These are phyloP conservation scores for Brachystomella parvula DNA, from an alignment of 1,140 invertebrate genomes.

Conservation along the genomic window DNA sequence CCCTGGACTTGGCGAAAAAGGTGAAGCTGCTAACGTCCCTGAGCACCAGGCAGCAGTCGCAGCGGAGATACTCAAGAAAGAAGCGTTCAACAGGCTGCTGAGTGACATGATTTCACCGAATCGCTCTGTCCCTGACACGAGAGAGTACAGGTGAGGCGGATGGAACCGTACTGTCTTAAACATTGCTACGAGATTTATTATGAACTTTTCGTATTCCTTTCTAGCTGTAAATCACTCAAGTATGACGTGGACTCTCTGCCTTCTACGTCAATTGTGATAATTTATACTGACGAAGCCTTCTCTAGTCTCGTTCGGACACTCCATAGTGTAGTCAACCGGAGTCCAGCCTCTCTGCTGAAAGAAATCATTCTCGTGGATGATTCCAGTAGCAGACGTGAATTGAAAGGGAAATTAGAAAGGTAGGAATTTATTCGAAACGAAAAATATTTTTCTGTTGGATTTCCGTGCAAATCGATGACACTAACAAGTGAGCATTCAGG, in stretches of 20 bases:
- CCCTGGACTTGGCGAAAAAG: constrained; percentile 62
- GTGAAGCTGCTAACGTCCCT: constrained; percentile 43
- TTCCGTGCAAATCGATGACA: no score
- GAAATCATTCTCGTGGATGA: constrained; percentile 87
- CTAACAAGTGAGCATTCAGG: no score
- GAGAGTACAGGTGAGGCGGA: constrained; percentile 59
- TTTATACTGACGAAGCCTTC: constrained; percentile 84
- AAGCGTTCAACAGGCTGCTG: constrained; percentile 81
- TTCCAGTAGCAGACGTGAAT: constrained; percentile 68
- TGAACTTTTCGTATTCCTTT: not conserved
- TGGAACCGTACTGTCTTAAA: not conserved
- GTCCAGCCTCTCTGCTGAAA: constrained; percentile 56
- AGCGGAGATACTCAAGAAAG: constrained; percentile 62
- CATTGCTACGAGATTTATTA: not conserved
- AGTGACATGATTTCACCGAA: constrained; percentile 82
- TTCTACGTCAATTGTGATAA: constrained; percentile 62
- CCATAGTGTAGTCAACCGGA: constrained; percentile 76
- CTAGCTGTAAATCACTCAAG: constrained; percentile 49
- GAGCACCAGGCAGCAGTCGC: constrained; percentile 50
- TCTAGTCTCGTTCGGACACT: constrained; percentile 70
- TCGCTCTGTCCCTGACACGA: constrained; percentile 69
- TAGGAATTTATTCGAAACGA: no score
- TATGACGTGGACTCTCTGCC: constrained; percentile 51
- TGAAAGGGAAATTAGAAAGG: constrained; percentile 66
- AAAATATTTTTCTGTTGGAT: no score